A percentile compares a stretch with the other conserved stretches of the same genome.
Evolutionary conservation across 2,113 vertebrate species (phyloP).

Genomic region (Hydrolagus affinis): DNA sequence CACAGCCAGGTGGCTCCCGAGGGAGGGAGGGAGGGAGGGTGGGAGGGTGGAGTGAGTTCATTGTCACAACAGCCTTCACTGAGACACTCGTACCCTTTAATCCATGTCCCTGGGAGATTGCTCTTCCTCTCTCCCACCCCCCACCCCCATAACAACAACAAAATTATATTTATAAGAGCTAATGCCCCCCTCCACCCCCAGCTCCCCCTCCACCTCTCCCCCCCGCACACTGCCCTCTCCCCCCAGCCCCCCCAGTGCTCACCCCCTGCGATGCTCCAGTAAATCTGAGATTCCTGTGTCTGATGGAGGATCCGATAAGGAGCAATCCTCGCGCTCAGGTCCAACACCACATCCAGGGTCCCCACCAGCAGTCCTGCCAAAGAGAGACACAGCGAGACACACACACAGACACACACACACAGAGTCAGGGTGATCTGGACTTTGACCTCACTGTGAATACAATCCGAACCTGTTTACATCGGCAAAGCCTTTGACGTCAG

Average conservation of each 20-base stretch:
- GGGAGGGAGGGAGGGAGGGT: too few relatives aligned
- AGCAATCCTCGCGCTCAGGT: conserved; percentile 90
- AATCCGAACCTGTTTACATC: neutral
- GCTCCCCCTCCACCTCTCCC: too few relatives aligned
- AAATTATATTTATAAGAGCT: too few relatives aligned
- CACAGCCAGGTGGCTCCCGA: too few relatives aligned
- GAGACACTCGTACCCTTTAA: too few relatives aligned
- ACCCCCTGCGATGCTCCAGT: conserved; percentile 91
- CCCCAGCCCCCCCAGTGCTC: conserved; percentile 41
- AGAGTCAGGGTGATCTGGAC: neutral
- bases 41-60: too few relatives aligned
- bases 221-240: neutral
- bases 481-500: neutral
- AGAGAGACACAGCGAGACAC: conserved; percentile 35
- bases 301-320: conserved; percentile 92
- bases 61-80: too few relatives aligned
- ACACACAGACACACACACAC: neutral
- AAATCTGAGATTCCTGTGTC: conserved; percentile 86
- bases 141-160: too few relatives aligned
- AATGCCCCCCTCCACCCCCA: too few relatives aligned
- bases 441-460: neutral
- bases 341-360: conserved; percentile 89
- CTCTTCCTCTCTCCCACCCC: too few relatives aligned
- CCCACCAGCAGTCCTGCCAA: conserved; percentile 81
- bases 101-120: too few relatives aligned